Evolutionary conservation across 2,888 invertebrate genomes (phyloP).

Genomic region (Subacronicta megacephala): DNA sequence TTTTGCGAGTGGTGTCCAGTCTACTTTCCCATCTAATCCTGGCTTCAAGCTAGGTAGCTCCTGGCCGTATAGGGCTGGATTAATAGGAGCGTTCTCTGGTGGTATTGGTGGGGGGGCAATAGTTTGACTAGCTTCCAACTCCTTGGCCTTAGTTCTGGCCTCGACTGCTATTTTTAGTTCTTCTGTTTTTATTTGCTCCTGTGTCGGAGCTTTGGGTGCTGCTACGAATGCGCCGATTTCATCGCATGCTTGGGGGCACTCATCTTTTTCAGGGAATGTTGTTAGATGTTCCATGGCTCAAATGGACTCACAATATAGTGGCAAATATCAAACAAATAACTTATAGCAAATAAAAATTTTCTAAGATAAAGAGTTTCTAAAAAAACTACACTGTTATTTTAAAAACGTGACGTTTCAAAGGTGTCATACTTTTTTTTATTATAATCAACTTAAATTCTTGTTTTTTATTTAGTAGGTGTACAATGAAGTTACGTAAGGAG

Average conservation of each 20-base stretch:
- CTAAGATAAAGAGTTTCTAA: neutral
- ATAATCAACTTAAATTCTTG: too few species aligned
- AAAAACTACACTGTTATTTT: neutral
- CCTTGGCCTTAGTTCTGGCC: neutral
- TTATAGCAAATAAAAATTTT: constrained; percentile 11
- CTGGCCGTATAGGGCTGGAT: constrained; percentile 42
- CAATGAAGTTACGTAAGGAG: too few species aligned
- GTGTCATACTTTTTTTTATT: neutral
- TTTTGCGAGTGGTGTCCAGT: constrained; percentile 92
- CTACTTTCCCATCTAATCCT: constrained; percentile 92
- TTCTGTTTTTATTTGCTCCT: constrained; percentile 33
- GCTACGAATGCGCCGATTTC: constrained; percentile 79
- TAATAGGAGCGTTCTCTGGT: neutral
- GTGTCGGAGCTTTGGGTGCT: constrained; percentile 64
- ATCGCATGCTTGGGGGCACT: constrained; percentile 73
- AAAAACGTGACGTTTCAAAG: neutral
- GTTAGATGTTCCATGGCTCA: constrained; percentile 49
- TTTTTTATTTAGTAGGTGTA: too few species aligned
- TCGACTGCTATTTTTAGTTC: constrained; percentile 47
- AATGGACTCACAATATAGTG: neutral
- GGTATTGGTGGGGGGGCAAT: neutral
- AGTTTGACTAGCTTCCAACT: neutral
- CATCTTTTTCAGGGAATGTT: constrained; percentile 71
- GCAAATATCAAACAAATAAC: neutral
- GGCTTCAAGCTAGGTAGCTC: constrained; percentile 81